Evolutionary conservation across 2,888 invertebrate species (phyloP).

Genomic region (Leptinotarsa tumamoca): DNA sequence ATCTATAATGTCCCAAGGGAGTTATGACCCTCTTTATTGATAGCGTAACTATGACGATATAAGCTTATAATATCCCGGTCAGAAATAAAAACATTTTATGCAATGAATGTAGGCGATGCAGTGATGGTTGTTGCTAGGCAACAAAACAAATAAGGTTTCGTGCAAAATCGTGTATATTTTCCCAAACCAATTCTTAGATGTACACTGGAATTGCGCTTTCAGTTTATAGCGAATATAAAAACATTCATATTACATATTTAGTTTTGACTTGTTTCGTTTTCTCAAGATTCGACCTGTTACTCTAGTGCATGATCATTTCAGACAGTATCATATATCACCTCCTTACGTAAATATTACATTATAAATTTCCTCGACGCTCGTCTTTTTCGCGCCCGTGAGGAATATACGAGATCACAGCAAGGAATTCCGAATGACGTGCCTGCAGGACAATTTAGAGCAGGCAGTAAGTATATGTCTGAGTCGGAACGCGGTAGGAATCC

Average conservation of each 20-base stretch:
- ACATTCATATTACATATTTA: background rate
- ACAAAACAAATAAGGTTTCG: too few species aligned
- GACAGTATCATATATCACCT: constrained; percentile 14
- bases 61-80: too few species aligned
- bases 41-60: too few species aligned
- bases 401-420: constrained; percentile 24
- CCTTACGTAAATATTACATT: constrained; percentile 19
- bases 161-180: too few species aligned
- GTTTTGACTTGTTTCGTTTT: background rate
- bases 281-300: background rate
- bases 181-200: too few species aligned
- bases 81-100: too few species aligned
- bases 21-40: too few species aligned
- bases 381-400: background rate
- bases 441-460: constrained; percentile 55
- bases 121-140: too few species aligned
- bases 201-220: too few species aligned
- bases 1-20: too few species aligned
- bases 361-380: constrained; percentile 14
- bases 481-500: constrained; percentile 53
- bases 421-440: constrained; percentile 56
- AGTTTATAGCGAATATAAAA: too few species aligned
- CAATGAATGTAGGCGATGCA: too few species aligned
- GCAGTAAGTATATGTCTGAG: constrained; percentile 49
- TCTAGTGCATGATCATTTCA: background rate